phyloP scores from a whole-genome alignment of 2,888 invertebrate genomes.

The Latrodectus hesperus region DNA sequence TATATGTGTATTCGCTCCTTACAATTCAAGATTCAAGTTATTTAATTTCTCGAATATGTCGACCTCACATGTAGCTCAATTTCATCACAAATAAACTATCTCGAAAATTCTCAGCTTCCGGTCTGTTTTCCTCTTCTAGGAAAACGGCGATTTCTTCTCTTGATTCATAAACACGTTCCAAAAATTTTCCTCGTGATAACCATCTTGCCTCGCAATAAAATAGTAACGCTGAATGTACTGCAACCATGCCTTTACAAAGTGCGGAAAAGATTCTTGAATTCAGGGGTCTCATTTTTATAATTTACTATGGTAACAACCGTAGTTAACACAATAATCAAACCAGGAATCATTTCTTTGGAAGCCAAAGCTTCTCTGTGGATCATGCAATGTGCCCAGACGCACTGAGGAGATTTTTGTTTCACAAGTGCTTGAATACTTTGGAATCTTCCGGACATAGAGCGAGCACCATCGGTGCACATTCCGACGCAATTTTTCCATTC shows the following conservation, averaged over 20 bases:
- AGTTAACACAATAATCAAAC: no score
- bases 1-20: conserved; percentile 9
- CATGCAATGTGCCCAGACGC: no score
- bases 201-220: conserved; percentile 41
- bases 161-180: conserved; percentile 39
- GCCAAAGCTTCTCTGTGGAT: no score
- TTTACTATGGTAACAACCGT: no score
- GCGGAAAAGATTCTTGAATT: conserved; percentile 33
- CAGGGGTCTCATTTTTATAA: conserved; percentile 39
- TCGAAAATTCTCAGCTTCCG: conserved; percentile 54
- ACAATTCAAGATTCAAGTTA: conserved; percentile 49
- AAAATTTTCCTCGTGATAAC: conserved; percentile 22
- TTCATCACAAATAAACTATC: conserved; percentile 53
- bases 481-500: no score
- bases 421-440: no score
- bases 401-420: no score
- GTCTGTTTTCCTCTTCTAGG: conserved; percentile 46
- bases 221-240: conserved; percentile 38
- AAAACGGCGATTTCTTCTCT: conserved; percentile 41
- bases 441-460: no score
- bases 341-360: no score
- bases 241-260: conserved; percentile 36
- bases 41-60: conserved; percentile 57
- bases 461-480: no score
- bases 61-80: conserved; percentile 29